Base-by-base conservation (phyloP, 2,888 invertebrate species). In the Campoletis raptor region DNA sequence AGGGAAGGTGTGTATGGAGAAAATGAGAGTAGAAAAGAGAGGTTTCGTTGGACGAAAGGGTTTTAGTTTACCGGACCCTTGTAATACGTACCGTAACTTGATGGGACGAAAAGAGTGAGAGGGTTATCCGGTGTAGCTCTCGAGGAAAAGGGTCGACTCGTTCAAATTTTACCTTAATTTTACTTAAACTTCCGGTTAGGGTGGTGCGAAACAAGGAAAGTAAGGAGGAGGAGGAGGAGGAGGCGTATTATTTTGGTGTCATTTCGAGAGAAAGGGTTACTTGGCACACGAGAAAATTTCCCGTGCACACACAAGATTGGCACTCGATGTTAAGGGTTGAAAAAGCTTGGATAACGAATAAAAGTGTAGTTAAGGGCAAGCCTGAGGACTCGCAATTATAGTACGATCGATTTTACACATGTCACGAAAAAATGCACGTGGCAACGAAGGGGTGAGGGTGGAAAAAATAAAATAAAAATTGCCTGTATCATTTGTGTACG, bases 81-180 rank as follows among this genome's bases (percentile, higher is more conserved):
- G 82, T 89, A 87, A 86, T 87, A 78, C 87, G 83, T 79, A 83
- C 74, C 77, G 82, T 76, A 72, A 80, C 70, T 73, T 83, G 67
- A 74, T 54, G 61, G 57, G 54, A 57, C 40, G 69, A 73, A 40
- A 67, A 76, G 84, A 61, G 82, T 81, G 81, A 77, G 72, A 82
- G 81, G 80, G 83, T 82, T 86, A 88, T 88, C 89, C 88, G 87
- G 87, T 90, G 90, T 89, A 89, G 89, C 88, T 87, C 88, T 88
- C 88, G 85, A 90, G 90, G 90, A 91, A 92, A 92, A 91, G 93
- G 93, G 91, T 92, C 91, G 89, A 88, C 81, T 81, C 85, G 52
- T 61, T 76, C 89, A 91, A 93, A 92, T 92, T 92, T 91, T 90
- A 90, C 91, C 92, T 93, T 93, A 91, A 92, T 93, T 93, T 93